A percentile compares a stretch with the other conserved stretches of the same genome.
Evolutionary conservation across 2,888 invertebrate species (phyloP).

Genomic region (Sphecodes monilicornis): DNA sequence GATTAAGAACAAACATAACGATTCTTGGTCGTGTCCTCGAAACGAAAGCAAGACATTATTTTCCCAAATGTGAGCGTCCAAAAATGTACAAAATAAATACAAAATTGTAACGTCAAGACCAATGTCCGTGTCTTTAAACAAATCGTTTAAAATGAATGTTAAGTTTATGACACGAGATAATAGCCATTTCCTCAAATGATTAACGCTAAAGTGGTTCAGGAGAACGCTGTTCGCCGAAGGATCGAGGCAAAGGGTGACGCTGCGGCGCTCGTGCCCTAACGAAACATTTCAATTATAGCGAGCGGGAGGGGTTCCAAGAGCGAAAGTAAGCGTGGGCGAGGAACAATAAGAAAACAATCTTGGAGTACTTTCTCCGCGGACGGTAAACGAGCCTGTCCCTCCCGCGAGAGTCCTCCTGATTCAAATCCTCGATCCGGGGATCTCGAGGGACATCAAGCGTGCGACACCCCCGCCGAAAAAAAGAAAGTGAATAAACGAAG

Average conservation of each 20-base stretch:
- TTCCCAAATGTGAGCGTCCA: too few relatives aligned
- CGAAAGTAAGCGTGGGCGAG: background rate
- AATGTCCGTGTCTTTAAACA: background rate
- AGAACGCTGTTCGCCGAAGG: background rate
- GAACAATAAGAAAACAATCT: constrained; percentile 17
- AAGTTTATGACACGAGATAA: background rate
- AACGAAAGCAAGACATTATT: too few relatives aligned
- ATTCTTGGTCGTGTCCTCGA: too few relatives aligned
- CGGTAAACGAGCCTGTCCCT: background rate
- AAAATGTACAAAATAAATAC: too few relatives aligned
- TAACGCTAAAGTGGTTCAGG: background rate
- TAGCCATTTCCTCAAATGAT: background rate
- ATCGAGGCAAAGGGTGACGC: background rate
- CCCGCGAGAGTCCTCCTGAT: background rate
- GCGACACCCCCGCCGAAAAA: background rate
- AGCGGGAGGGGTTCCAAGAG: background rate
- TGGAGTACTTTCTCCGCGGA: background rate
- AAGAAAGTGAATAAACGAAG: constrained; percentile 29
- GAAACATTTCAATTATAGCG: constrained; percentile 1
- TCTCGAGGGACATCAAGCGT: constrained; percentile 3
- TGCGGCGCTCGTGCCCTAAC: background rate
- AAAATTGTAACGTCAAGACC: too few relatives aligned
- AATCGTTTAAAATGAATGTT: background rate
- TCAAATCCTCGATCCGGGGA: background rate
- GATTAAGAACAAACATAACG: too few relatives aligned